phyloP scores from a whole-genome alignment of 2,797 vertebrate species.

The Parauchenoglanis punctatus region DNA sequence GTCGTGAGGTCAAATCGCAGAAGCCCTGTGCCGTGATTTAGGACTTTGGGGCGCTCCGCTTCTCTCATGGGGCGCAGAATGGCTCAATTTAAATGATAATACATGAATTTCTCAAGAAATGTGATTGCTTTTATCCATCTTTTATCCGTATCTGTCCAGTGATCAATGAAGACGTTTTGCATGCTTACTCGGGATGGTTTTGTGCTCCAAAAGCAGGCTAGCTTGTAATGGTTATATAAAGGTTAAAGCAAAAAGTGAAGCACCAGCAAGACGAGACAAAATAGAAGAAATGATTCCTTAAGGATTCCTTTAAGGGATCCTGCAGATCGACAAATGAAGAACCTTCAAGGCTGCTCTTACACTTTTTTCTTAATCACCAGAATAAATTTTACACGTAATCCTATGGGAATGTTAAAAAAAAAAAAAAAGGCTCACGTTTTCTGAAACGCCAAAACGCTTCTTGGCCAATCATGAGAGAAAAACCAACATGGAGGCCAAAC shows the following conservation, averaged over 20 bases:
- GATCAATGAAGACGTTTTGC: too few species aligned
- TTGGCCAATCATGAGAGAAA: background rate
- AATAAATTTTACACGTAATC: background rate
- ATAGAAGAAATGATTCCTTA: background rate
- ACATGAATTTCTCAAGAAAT: background rate
- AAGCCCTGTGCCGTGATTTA: background rate
- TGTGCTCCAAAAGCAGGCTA: background rate
- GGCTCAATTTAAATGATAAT: background rate
- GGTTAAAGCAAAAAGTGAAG: background rate
- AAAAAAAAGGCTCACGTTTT: background rate
- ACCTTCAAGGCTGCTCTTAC: background rate
- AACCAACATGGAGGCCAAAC: background rate
- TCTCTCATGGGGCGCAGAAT: background rate
- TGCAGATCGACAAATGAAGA: background rate
- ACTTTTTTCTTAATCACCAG: background rate
- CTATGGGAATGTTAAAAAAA: background rate
- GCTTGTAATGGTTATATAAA: too few species aligned
- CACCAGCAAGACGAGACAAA: background rate
- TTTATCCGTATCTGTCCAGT: background rate
- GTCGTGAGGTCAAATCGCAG: conserved; percentile 3
- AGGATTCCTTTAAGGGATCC: background rate
- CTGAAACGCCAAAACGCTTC: too few species aligned
- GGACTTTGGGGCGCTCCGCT: background rate
- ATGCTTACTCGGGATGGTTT: background rate
- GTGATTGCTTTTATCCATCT: background rate